Evolutionary conservation across 2,113 vertebrate genomes (phyloP), one percentile per base, ranked within the genome.

Genomic region (Engystomops pustulosus): DNA sequence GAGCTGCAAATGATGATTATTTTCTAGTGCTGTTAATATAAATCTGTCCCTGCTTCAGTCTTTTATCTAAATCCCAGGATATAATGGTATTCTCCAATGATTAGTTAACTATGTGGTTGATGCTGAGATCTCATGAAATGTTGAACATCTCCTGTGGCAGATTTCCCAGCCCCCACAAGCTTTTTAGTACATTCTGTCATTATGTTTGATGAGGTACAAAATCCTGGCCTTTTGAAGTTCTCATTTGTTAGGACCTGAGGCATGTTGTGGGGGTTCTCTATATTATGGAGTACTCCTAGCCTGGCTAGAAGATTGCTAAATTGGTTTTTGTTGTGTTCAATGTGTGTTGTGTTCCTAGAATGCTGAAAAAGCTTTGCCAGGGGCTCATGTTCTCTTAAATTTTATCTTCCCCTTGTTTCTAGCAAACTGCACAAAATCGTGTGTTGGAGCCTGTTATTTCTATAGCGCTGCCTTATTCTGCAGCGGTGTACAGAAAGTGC

Each of bases 1-100:
- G 30, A 55, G 11, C 32, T n/a, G 34, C 17, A 65, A 15, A 62
- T 65, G 55, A 7, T 65, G 9, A 44, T 62, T 4, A 25, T 65
- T 27, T 41, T 68, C 14, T 45, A 32, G 36, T 80, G 7, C 65
- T 23, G 14, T 65, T 67, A 45, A 82, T 74, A 45, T 62, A 45
- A 0, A 6, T 76, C 51, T 14, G 23, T 27, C 18, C 49, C 53
- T 65, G 12, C 9, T 17, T 49, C 30, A 25, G 71, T 44, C 81
- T 67, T 83, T 83, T 36, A 76, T 83, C 71, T 65, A 67, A 83
- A 49, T 83, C 70, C 70, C 81, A 44, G 18, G 41, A 45, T 76
- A 32, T 76, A 49, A 67, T 67, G 18, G 6, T 60, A 69, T 65
- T 25, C 81, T 65, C 81, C 67, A 30, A 65, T 65, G 69, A 32